Evolutionary conservation across 2,797 vertebrate species (phyloP).

Genomic region (Cephalopachus bancanus): DNA sequence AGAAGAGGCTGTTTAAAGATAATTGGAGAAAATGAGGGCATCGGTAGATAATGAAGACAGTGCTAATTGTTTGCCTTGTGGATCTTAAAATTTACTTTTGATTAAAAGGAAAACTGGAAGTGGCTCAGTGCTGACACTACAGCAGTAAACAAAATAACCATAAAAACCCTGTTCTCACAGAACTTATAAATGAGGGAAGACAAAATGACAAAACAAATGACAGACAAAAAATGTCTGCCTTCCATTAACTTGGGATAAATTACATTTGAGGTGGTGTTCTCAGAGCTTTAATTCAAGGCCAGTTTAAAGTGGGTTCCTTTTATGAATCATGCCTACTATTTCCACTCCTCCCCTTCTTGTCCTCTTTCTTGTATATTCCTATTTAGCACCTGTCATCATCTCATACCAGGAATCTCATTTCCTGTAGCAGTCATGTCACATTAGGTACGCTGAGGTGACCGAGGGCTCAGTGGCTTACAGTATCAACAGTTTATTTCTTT

Average conservation of each 20-base stretch:
- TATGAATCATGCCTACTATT: conserved; percentile 20
- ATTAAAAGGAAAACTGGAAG: conserved; percentile 33
- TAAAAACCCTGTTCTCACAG: not conserved
- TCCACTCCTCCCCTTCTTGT: not conserved
- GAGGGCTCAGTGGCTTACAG: not conserved
- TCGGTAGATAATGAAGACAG: conserved; percentile 17
- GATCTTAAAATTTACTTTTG: conserved; percentile 35
- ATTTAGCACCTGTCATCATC: not conserved
- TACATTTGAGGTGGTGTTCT: conserved; percentile 25
- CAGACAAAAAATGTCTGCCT: not conserved
- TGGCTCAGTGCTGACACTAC: conserved; percentile 23
- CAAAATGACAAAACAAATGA: too few relatives aligned
- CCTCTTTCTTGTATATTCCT: not conserved
- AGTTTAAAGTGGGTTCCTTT: conserved; percentile 36
- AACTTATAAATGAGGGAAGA: not conserved
- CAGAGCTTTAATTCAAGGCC: conserved; percentile 37
- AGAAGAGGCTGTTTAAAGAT: conserved; percentile 48
- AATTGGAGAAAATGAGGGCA: not conserved
- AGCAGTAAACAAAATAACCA: not conserved
- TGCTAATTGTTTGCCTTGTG: not conserved
- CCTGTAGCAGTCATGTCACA: not conserved
- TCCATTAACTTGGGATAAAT: conserved; percentile 15
- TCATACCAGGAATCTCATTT: conserved; percentile 41
- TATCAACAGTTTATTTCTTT: not conserved
- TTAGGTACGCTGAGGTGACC: not conserved